Evolutionary conservation across 1,140 invertebrate genomes (phyloP), one percentile per base, ranked within the genome.

Genomic region (Halictus rubicundus): DNA sequence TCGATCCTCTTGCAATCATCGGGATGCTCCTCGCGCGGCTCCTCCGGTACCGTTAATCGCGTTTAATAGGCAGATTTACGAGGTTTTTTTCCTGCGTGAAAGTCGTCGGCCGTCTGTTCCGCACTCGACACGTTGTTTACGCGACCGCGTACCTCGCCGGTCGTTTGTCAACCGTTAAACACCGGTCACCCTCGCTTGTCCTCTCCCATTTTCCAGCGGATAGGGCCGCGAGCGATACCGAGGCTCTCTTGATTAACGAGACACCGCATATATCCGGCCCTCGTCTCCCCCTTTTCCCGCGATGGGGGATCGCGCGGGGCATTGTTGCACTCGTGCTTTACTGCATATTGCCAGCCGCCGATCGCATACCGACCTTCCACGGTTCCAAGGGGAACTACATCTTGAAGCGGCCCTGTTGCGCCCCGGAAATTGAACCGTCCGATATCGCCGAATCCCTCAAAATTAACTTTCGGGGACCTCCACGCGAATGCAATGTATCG

Each of bases 261-360:
- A 89, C 87, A 83, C 86, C 82, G 81, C 85, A 80, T 89, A 88
- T 87, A 86, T 88, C 87, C 81, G 77, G 83, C 23, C 59, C n/a
- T 16, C 21, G 37, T 16, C 70, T 52, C 65, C 6, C 54, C 69
- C 57, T 63, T 39, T 57, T n/a, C 8, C 27, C 49, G n/a, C 16
- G 23, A 42, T 21, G 14, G 46, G 68, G 66, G 10, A 60, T 81
- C 83, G 82, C 37, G 10, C 42, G 14, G 16, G 6, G 49, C 88
- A 90, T 90, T 90, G 89, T 90, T 88, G 88, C 84, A 85, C 81
- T 78, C 68, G 86, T 89, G 88, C 81, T 91, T 91, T 91, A 91
- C 89, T 90, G 89, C 89, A 91, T 90, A 91, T 91, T 91, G 87
- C 88, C 60, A 27, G 8, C 7, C 39, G 8, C 7, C 39, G 54